These are phyloP conservation scores for Ostrea denselamellosa DNA, from an alignment of 1,140 invertebrate species.

Conservation along the genomic window DNA sequence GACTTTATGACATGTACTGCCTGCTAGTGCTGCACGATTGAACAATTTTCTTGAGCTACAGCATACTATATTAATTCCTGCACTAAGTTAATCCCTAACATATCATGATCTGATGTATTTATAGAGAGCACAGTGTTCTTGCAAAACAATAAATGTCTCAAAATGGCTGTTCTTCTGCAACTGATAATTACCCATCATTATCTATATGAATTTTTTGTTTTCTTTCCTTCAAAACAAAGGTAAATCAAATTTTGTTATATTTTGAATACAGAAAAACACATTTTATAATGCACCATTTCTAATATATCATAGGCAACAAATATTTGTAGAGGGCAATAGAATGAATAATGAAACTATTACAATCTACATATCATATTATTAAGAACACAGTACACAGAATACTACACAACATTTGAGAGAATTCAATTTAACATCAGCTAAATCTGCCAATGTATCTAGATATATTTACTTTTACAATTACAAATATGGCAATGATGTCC, in stretches of 20 bases:
- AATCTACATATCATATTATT: too few relatives aligned
- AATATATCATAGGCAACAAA: not conserved
- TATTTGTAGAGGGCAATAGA: not conserved
- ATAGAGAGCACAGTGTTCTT: conserved; percentile 6
- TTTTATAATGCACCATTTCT: not conserved
- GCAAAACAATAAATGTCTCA: not conserved
- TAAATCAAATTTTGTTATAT: not conserved
- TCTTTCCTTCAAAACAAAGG: not conserved
- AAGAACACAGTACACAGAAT: too few relatives aligned
- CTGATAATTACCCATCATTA: not conserved
- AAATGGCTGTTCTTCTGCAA: not conserved
- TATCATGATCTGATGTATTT: conserved; percentile 1
- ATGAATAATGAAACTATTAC: too few relatives aligned
- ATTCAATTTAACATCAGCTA: too few relatives aligned
- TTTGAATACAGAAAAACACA: not conserved
- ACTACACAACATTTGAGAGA: too few relatives aligned
- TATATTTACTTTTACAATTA: too few relatives aligned
- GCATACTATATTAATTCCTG: not conserved
- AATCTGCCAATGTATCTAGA: too few relatives aligned
- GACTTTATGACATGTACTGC: conserved; percentile 2
- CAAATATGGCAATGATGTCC: too few relatives aligned
- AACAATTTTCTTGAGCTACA: not conserved
- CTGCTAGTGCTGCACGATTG: not conserved
- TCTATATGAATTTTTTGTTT: not conserved
- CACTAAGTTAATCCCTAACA: not conserved